Evolutionary conservation across 1,140 invertebrate genomes (phyloP), one percentile per base, ranked within the genome.

Genomic region (Mya arenaria): DNA sequence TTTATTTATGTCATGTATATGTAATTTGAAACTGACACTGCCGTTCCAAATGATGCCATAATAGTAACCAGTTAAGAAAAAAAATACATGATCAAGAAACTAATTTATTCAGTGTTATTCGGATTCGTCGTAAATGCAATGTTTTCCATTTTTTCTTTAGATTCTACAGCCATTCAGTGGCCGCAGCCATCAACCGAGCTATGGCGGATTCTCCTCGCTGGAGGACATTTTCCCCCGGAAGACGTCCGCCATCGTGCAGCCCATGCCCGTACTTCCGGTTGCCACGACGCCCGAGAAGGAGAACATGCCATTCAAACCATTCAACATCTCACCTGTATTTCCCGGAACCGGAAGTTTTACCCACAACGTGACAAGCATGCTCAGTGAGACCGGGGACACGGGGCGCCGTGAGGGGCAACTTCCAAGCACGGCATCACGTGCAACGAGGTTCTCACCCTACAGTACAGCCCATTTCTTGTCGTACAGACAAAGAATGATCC

Each of bases 341-440:
- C 77, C 77, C 19, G 77, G 44, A 60, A 62, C 77, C 17, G 77
- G 63, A 58, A 69, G 65, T 71, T 52, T 80, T 19, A 58, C 65
- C 36, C 77, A 80, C 36, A 80, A 80, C 52, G 68, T 80, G 10
- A 69, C 66, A 37, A 65, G 66, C 55, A 71, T 80, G 66, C 63
- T 80, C 34, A 30, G 48, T n/a, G 17, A 8, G 17, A 56, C 55
- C 25, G 36, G 44, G 23, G 17, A 19, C 30, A 10, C 28, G 23
- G 48, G 19, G 48, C 19, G 25, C 19, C 8, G 17, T 15, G 60
- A 34, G 30, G 62, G 56, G 10, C 32, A 60, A 23, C n/a, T 56
- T 58, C 65, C 41, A 1, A 41, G 30, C 19, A 41, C 55, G 19
- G 36, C 55, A 56, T 39, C 77, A 6, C 65, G 63, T 58, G 37